These are phyloP conservation scores for Branchinecta sandiegonensis DNA, from an alignment of 2,888 invertebrate species.

Conservation along the genomic window DNA sequence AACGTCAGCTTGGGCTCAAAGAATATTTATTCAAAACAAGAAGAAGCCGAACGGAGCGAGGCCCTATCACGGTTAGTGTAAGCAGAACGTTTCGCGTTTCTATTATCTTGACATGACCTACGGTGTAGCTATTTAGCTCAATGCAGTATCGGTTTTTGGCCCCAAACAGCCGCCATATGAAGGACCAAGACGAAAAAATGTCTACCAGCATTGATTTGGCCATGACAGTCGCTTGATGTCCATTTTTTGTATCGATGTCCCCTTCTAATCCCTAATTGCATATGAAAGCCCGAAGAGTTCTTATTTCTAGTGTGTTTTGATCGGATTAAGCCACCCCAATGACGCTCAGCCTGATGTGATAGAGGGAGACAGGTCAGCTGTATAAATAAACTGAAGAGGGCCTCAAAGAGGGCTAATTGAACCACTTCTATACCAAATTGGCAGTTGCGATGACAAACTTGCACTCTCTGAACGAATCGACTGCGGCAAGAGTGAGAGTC, in stretches of 20 bases:
- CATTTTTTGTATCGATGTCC: not conserved
- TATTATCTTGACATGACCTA: no score
- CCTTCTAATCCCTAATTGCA: not conserved
- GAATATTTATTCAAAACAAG: no score
- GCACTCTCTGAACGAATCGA: not conserved
- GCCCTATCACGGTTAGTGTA: no score
- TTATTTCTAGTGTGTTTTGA: slow-evolving; percentile 14
- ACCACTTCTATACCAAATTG: slow-evolving; percentile 9
- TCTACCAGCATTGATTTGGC: no score
- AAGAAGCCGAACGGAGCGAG: no score
- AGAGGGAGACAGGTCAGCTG: not conserved
- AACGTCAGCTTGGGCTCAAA: no score
- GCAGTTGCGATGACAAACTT: not conserved
- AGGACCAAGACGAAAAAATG: no score
- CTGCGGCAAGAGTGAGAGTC: no score
- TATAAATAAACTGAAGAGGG: slow-evolving; percentile 13
- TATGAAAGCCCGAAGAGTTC: slow-evolving; percentile 6
- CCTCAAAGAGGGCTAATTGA: not conserved
- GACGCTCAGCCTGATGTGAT: not conserved
- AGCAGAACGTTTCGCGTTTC: no score
- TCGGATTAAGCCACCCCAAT: slow-evolving; percentile 12
- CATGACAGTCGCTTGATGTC: not conserved
- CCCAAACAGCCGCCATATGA: no score
- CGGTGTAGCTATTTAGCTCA: no score
- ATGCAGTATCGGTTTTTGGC: no score